These are phyloP conservation scores for Oxygymnocypris stewartii DNA, from an alignment of 2,113 vertebrate species.

Conservation along the genomic window DNA sequence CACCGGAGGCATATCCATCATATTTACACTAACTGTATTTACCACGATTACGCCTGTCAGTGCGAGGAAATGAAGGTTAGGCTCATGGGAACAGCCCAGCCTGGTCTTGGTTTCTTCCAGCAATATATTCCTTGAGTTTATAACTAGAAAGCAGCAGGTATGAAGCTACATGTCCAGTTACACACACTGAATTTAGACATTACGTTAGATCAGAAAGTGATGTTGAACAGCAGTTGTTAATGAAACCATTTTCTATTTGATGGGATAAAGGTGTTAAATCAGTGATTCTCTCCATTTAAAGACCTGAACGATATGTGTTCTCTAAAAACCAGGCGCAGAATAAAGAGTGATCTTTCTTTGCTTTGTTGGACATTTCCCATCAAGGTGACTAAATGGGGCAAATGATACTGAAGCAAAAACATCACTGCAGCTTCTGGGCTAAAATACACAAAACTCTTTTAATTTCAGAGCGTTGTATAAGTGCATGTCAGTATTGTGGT, in stretches of 20 bases:
- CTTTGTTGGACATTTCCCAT: background rate
- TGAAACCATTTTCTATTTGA: background rate
- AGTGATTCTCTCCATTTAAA: background rate
- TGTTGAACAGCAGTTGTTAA: background rate
- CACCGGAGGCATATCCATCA: background rate
- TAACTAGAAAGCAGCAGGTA: background rate
- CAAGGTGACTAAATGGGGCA: background rate
- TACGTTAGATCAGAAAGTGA: background rate
- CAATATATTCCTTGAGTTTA: background rate
- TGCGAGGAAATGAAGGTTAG: background rate
- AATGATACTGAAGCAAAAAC: background rate
- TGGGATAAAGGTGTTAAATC: background rate
- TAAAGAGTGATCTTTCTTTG: background rate
- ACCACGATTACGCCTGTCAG: background rate
- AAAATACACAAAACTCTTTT: background rate
- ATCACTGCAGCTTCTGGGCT: background rate
- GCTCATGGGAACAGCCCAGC: conserved; percentile 2
- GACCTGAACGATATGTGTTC: background rate
- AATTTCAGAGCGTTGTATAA: background rate
- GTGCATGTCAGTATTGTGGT: background rate
- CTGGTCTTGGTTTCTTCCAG: background rate
- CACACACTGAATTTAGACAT: background rate
- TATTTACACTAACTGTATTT: conserved; percentile 1
- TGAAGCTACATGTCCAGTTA: background rate
- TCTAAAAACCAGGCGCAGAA: background rate